A percentile compares a stretch with the other conserved stretches of the same genome.
These are phyloP conservation scores for Oncorhynchus kisutch DNA, from an alignment of 2,113 vertebrate species.

Conservation along the genomic window DNA sequence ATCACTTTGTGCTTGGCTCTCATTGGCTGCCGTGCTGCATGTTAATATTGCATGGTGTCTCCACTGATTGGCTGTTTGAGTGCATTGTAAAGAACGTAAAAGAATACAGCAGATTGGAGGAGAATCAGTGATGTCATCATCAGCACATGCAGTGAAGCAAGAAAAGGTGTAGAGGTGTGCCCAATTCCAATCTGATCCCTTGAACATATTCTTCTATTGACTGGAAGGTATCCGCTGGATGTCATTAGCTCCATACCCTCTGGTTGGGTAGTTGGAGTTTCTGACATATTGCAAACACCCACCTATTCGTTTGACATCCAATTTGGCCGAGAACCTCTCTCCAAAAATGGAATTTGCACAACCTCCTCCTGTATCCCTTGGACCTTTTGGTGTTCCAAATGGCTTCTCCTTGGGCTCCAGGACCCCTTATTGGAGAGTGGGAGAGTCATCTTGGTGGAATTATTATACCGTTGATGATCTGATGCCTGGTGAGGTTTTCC, in stretches of 20 bases:
- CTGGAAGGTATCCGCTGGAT: background rate
- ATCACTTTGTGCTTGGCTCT: background rate
- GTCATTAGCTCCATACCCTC: background rate
- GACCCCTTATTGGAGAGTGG: background rate
- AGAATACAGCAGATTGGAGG: background rate
- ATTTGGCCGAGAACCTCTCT: background rate
- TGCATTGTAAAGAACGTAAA: background rate
- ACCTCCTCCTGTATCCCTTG: background rate
- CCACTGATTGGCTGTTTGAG: background rate
- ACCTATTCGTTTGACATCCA: background rate
- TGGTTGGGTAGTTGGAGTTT: background rate
- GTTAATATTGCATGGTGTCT: background rate
- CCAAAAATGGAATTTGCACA: background rate
- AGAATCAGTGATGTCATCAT: background rate
- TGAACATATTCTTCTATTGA: background rate
- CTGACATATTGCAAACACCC: background rate
- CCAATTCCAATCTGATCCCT: background rate
- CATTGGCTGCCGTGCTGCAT: background rate
- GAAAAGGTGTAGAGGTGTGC: background rate
- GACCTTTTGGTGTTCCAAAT: background rate
- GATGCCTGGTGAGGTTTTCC: background rate
- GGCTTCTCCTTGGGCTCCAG: background rate
- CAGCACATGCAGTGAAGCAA: background rate
- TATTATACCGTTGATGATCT: background rate
- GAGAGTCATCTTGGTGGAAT: background rate